Evolutionary conservation across 1,140 invertebrate genomes (phyloP).

Genomic region (Drosophila truncata): DNA sequence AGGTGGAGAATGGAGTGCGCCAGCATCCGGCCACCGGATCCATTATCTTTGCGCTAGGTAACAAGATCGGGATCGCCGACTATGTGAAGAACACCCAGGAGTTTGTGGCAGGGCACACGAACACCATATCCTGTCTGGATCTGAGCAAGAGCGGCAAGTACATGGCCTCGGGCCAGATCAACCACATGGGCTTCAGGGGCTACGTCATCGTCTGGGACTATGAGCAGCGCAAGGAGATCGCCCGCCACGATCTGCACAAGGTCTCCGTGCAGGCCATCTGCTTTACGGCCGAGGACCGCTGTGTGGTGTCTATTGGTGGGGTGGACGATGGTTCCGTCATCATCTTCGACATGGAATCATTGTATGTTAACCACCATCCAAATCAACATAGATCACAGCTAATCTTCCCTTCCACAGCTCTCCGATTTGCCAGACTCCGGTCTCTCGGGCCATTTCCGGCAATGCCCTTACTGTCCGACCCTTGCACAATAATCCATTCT

Average conservation of each 20-base stretch:
- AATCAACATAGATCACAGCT: neutral
- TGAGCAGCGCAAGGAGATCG: slow-evolving; percentile 87
- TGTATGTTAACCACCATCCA: slow-evolving; percentile 48
- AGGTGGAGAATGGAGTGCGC: slow-evolving; percentile 89
- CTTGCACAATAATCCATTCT: slow-evolving; percentile 87
- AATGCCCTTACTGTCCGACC: slow-evolving; percentile 88
- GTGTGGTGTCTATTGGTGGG: slow-evolving; percentile 94
- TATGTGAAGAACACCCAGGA: slow-evolving; percentile 90
- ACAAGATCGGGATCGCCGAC: slow-evolving; percentile 93
- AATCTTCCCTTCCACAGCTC: slow-evolving; percentile 40
- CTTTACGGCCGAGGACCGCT: slow-evolving; percentile 93
- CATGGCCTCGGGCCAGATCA: slow-evolving; percentile 95
- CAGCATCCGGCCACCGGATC: slow-evolving; percentile 92
- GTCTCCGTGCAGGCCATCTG: slow-evolving; percentile 92
- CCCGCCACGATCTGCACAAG: slow-evolving; percentile 93
- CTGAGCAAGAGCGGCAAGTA: slow-evolving; percentile 91
- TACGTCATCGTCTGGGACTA: slow-evolving; percentile 95
- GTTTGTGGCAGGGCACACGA: slow-evolving; percentile 93
- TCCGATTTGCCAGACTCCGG: slow-evolving; percentile 89
- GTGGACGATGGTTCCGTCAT: slow-evolving; percentile 94
- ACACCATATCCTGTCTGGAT: slow-evolving; percentile 92
- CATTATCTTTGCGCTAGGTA: slow-evolving; percentile 93
- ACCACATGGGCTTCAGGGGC: slow-evolving; percentile 96
- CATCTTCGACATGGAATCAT: slow-evolving; percentile 89
- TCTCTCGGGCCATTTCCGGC: slow-evolving; percentile 89